A percentile compares a stretch with the other conserved stretches of the same genome.
Evolutionary conservation across 2,888 invertebrate genomes (phyloP).

Genomic region (Conus canariensis): DNA sequence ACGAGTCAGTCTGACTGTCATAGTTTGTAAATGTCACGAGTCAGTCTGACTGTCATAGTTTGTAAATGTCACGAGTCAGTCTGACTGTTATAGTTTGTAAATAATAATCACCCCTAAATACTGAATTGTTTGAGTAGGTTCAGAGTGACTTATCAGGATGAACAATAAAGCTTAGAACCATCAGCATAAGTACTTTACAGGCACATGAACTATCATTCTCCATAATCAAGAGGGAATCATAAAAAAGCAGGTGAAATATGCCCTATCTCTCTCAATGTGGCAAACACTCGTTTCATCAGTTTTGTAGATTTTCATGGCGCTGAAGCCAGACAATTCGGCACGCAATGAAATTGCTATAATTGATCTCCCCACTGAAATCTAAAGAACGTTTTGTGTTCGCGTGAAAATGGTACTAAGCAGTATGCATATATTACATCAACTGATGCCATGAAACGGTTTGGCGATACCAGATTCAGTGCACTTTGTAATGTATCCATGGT

Average conservation of each 20-base stretch:
- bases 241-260: not conserved
- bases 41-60: no score
- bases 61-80: no score
- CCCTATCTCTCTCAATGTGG: not conserved
- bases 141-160: not conserved
- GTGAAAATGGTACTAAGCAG: constrained; percentile 30
- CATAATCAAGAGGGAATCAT: constrained; percentile 37
- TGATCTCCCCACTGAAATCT: constrained; percentile 37
- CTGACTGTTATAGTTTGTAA: no score
- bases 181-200: not conserved
- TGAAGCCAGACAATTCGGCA: constrained; percentile 36
- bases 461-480: no score
- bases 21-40: no score
- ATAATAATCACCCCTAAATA: constrained; percentile 3
- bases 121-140: not conserved
- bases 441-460: constrained; percentile 43
- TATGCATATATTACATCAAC: constrained; percentile 44
- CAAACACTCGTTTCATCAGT: constrained; percentile 26
- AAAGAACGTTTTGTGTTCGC: constrained; percentile 22
- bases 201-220: constrained; percentile 45
- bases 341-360: constrained; percentile 25
- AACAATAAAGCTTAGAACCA: constrained; percentile 13
- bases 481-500: constrained; percentile 44
- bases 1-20: no score
- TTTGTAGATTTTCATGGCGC: not conserved